These are phyloP conservation scores for Stramonita haemastoma DNA, from an alignment of 2,888 invertebrate genomes.

Conservation along the genomic window DNA sequence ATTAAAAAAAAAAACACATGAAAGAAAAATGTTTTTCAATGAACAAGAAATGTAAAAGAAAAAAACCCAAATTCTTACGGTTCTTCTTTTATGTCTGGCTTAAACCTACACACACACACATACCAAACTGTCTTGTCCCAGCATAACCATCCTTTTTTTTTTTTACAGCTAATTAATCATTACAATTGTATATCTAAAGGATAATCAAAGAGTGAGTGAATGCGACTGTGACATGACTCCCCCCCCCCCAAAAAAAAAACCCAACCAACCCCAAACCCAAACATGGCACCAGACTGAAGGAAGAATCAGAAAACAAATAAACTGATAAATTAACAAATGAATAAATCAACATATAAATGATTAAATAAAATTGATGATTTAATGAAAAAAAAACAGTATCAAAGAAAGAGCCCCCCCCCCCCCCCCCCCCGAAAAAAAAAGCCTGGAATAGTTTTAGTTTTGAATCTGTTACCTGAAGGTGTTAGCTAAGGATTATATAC, in stretches of 20 bases:
- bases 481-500: no score
- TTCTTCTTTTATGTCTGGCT: not conserved
- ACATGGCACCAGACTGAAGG: no score
- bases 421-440: no score
- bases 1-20: not conserved
- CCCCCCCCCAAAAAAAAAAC: not conserved
- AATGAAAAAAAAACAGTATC: no score
- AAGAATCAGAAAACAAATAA: not conserved
- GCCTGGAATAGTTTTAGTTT: no score
- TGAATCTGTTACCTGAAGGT: no score
- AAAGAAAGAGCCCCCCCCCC: no score
- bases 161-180: not conserved
- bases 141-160: not conserved
- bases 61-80: constrained; percentile 3
- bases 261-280: not conserved
- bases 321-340: no score
- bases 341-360: no score
- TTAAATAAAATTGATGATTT: no score
- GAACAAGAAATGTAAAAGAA: not conserved
- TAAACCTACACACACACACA: constrained; percentile 14
- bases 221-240: not conserved
- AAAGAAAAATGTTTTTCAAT: not conserved
- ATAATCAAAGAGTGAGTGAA: not conserved
- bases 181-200: not conserved
- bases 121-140: not conserved